Conservation (phyloP, 2,888 invertebrate species). For the Iphiclides podalirius region DNA sequence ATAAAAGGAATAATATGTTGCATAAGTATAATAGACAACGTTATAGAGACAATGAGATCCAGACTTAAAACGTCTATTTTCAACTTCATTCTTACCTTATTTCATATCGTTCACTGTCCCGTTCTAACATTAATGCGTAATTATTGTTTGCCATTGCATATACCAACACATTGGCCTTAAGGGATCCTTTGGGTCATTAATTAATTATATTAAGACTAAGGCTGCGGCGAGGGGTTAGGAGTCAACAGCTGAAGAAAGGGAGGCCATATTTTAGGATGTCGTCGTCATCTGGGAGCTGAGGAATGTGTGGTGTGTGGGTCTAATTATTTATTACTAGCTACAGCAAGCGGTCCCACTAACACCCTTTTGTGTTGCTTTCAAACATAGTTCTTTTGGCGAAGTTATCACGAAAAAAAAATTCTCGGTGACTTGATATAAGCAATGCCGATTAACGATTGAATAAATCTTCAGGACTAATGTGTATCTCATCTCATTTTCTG, state of each 20-base stretch:
- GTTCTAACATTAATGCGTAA: constrained; percentile 30
- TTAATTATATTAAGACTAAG: constrained; percentile 72
- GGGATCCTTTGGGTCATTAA: constrained; percentile 67
- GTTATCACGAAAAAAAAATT: background rate
- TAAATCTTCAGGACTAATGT: no score
- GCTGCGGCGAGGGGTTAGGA: constrained; percentile 47
- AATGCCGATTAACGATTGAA: no score
- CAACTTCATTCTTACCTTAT: no score
- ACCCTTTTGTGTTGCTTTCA: background rate
- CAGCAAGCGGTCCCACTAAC: constrained; percentile 30
- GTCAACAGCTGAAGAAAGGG: constrained; percentile 70
- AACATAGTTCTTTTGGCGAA: background rate
- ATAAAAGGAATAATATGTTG: no score
- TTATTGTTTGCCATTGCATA: constrained; percentile 11
- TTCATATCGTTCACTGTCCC: no score
- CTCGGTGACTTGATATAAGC: no score
- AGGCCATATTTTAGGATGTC: constrained; percentile 73
- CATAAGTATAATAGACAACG: no score
- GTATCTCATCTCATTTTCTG: no score
- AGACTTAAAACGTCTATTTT: no score
- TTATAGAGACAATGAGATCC: no score
- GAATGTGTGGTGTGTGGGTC: constrained; percentile 57
- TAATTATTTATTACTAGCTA: constrained; percentile 59
- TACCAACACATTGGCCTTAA: constrained; percentile 35
- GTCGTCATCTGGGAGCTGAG: constrained; percentile 64